Percentiles rank a stretch among this genome's conserved stretches.
Evolutionary conservation across 2,888 invertebrate genomes (phyloP).

Genomic region (Abrostola tripartita): DNA sequence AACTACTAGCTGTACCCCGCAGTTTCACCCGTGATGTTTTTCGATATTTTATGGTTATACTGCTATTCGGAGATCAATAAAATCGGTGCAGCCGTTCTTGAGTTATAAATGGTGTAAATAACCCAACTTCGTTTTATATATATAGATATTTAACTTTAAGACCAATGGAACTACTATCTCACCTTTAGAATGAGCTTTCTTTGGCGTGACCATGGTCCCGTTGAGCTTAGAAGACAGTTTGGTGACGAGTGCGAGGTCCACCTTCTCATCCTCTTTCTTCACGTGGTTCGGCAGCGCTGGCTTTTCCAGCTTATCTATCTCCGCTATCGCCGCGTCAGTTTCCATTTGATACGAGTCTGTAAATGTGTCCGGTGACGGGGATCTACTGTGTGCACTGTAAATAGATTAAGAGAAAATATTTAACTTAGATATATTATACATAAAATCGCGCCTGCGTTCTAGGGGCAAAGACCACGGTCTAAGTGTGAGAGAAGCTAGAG

Average conservation of each 20-base stretch:
- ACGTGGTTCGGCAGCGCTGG: constrained; percentile 32
- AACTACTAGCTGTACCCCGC: too few relatives aligned
- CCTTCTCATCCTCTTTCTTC: constrained; percentile 47
- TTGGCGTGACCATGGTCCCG: constrained; percentile 73
- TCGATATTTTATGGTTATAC: too few relatives aligned
- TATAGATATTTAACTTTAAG: not conserved
- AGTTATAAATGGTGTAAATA: too few relatives aligned
- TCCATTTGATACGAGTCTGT: constrained; percentile 79
- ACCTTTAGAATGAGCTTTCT: constrained; percentile 74
- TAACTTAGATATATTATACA: not conserved
- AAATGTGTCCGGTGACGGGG: constrained; percentile 73
- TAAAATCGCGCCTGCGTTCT: too few relatives aligned
- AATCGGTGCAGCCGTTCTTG: not conserved
- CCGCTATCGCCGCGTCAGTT: constrained; percentile 67
- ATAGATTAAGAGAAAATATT: not conserved
- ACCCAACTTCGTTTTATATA: too few relatives aligned
- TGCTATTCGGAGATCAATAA: not conserved
- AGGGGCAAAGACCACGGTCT: too few relatives aligned
- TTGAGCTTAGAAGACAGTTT: constrained; percentile 75
- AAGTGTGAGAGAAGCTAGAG: too few relatives aligned
- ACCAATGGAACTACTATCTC: not conserved
- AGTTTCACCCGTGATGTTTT: too few relatives aligned
- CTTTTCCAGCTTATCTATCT: constrained; percentile 66
- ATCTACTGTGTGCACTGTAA: constrained; percentile 72
- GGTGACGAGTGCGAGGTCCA: constrained; percentile 46